Evolutionary conservation across 2,888 invertebrate species (phyloP), one percentile per base, ranked within the genome.

Genomic region (Choreutis nemorana): DNA sequence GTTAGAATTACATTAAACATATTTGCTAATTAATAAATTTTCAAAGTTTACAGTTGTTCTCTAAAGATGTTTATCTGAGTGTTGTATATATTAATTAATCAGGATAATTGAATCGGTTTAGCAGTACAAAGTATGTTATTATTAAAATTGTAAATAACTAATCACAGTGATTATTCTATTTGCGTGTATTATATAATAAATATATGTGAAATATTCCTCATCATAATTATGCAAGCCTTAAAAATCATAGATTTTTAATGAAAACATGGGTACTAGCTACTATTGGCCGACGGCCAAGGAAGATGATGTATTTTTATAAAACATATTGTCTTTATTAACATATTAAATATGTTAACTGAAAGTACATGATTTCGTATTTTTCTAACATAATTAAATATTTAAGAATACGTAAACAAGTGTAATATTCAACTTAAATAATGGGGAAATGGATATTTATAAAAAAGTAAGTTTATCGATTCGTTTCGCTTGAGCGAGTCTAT

Each of bases 321-420:
- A 56, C 65, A 71, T 75, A 73, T 77, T 73, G 71, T 71, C 8
- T 77, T 72, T 72, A 75, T 70, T 75, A 75, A 75, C 75, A 75
- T 77, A 75, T 75, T 63, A 64, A 62, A 77, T 77, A 75, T 77
- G 77, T 77, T 75, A 71, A 72, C 66, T 65, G 59, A 73, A 75
- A 73, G 73, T 75, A 72, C 71, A 73, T 75, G 61, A 63, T 73
- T 77, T 75, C 72, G 68, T 77, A 77, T 77, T 77, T 77, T 77
- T 77, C 73, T 77, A 77, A 72, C 63, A 59, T 55, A 63, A 57
- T 59, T 65, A 70, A 65, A 62, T 45, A 50, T 71, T 66, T 59
- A 60, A 62, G 64, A 57, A 55, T 71, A 66, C 59, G 59, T 62
- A 65, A 58, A 55, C 56, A 62, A 55, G 44, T 55, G 50, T 60